Evolutionary conservation across 2,797 vertebrate species (phyloP).

Genomic region (Dryobates pubescens): DNA sequence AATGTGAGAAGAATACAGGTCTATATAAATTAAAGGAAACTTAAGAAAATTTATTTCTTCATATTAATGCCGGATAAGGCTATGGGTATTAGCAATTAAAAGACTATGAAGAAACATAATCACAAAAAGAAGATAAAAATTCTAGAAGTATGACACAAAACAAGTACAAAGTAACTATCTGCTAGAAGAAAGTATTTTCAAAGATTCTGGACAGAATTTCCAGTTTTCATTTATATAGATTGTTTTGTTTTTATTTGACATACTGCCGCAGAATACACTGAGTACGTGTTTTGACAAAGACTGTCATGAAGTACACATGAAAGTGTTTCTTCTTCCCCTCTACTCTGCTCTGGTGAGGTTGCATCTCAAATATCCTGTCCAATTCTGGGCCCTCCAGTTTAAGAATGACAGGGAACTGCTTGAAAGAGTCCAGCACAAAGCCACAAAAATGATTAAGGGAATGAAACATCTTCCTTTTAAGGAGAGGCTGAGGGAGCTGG

Average conservation of each 20-base stretch:
- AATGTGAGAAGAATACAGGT: not conserved
- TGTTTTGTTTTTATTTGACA: not conserved
- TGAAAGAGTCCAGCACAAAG: too few species aligned
- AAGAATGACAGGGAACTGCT: too few species aligned
- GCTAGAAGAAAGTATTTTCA: not conserved
- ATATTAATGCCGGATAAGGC: not conserved
- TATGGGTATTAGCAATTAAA: not conserved
- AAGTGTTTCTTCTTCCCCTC: too few species aligned
- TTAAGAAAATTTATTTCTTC: not conserved
- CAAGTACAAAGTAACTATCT: not conserved
- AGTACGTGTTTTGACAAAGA: too few species aligned
- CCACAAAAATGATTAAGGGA: too few species aligned
- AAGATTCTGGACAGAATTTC: not conserved
- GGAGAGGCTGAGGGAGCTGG: too few species aligned
- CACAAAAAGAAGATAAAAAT: not conserved
- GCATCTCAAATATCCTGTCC: too few species aligned
- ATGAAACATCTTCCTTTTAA: too few species aligned
- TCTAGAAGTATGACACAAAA: not conserved
- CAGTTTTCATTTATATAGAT: not conserved
- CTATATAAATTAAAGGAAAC: not conserved
- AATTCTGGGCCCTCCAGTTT: too few species aligned
- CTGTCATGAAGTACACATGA: too few species aligned
- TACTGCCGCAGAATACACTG: too few species aligned
- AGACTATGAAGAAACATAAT: not conserved
- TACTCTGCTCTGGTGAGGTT: too few species aligned